A percentile compares a stretch with the other conserved stretches of the same genome.
phyloP scores from a whole-genome alignment of 2,113 vertebrate genomes.

The Platysternon megacephalum region DNA sequence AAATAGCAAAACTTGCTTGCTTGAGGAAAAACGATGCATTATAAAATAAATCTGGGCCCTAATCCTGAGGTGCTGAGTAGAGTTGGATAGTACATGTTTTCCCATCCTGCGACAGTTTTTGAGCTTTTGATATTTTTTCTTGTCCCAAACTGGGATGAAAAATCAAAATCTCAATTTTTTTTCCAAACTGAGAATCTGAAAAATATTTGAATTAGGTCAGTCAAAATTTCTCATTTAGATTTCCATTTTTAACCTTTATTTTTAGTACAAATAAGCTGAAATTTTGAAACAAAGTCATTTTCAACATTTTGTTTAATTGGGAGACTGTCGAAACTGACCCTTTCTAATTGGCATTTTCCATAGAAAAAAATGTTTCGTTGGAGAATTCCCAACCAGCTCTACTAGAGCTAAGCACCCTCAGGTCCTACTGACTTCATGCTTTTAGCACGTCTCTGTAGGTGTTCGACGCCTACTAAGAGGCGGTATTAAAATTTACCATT shows the following conservation, averaged over 20 bases:
- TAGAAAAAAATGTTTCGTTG: neutral
- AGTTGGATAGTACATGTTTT: neutral
- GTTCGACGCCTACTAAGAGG: neutral
- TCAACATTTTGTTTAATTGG: neutral
- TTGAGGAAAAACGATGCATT: neutral
- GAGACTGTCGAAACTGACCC: neutral
- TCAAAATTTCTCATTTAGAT: neutral
- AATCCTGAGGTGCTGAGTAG: rapidly evolving
- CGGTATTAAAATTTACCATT: neutral
- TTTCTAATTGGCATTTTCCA: neutral
- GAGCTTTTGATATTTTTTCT: neutral
- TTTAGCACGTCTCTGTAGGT: neutral
- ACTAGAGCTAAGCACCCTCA: neutral
- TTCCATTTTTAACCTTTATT: neutral
- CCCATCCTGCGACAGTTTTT: neutral
- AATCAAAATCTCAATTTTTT: neutral
- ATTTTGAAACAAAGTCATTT: neutral
- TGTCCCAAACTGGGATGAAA: neutral
- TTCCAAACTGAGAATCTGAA: neutral
- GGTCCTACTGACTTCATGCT: neutral
- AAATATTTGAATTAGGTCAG: neutral
- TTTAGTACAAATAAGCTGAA: neutral
- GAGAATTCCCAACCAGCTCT: neutral
- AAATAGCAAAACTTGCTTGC: neutral
- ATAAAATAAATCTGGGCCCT: neutral